Conservation (phyloP, 2,888 invertebrate genomes). For the Sesamia inferens region DNA sequence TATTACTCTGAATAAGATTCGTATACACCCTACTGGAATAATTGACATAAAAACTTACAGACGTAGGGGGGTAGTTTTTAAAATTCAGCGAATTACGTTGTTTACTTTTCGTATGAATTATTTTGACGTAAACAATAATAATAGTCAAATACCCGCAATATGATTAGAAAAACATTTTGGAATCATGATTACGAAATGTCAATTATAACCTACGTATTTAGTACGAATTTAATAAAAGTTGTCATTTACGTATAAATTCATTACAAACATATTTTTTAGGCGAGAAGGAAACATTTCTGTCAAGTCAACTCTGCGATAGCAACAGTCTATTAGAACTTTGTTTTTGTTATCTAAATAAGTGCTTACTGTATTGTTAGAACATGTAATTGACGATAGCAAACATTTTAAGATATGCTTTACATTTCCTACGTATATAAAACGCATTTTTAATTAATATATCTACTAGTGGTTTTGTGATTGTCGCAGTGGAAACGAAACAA, state of each 20-base stretch:
- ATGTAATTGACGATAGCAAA: slow-evolving; percentile 16
- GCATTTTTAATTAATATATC: not conserved
- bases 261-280: not conserved
- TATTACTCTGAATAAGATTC: slow-evolving; percentile 11
- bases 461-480: not conserved
- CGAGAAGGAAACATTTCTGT: not conserved
- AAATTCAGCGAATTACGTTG: too few relatives aligned
- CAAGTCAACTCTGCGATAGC: slow-evolving; percentile 1
- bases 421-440: slow-evolving; percentile 4
- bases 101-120: slow-evolving; percentile 3
- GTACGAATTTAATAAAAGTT: not conserved
- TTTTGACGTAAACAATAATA: not conserved
- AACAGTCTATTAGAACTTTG: slow-evolving; percentile 3
- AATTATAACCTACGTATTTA: slow-evolving; percentile 16
- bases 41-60: slow-evolving; percentile 47
- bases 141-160: not conserved
- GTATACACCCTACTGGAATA: slow-evolving; percentile 42
- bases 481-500: not conserved
- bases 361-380: not conserved
- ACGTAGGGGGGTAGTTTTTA: slow-evolving; percentile 20
- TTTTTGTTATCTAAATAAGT: slow-evolving; percentile 5
- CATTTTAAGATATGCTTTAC: not conserved
- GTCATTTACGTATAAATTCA: not conserved
- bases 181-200: not conserved
- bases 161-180: not conserved